Percentiles rank a stretch among this genome's conserved stretches.
Evolutionary conservation across 2,113 vertebrate species (phyloP).

Genomic region (Herpetotheres cachinnans): DNA sequence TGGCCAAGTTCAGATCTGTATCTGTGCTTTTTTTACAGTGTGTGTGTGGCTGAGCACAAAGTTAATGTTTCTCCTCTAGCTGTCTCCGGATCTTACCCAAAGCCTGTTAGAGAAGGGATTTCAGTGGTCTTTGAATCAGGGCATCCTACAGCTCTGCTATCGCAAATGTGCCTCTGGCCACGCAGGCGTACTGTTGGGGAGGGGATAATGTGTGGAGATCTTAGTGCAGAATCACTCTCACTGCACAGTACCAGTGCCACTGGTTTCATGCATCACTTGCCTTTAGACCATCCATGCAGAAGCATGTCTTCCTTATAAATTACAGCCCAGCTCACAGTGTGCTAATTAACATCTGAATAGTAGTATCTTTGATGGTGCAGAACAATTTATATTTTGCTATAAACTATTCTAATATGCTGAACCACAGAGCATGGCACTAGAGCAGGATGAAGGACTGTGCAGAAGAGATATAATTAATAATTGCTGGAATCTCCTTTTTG

Average conservation of each 20-base stretch:
- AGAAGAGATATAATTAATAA: not conserved
- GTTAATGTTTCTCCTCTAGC: not conserved
- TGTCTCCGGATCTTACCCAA: not conserved
- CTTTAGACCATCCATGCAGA: not conserved
- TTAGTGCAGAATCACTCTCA: not conserved
- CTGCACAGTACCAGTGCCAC: not conserved
- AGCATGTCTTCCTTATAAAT: not conserved
- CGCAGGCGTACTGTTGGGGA: accelerated
- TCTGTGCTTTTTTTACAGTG: not conserved
- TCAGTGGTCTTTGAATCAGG: not conserved
- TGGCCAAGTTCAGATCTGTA: not conserved
- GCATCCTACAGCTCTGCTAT: not conserved
- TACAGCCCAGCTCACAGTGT: not conserved
- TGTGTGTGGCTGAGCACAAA: not conserved
- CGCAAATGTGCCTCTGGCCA: not conserved
- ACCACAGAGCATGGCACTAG: not conserved
- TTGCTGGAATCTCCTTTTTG: not conserved
- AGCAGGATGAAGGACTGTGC: not conserved
- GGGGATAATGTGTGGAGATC: not conserved
- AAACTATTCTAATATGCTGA: not conserved
- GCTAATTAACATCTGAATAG: not conserved
- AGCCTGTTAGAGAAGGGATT: not conserved
- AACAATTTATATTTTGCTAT: not conserved
- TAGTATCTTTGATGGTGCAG: not conserved
- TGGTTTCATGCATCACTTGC: not conserved